These are phyloP conservation scores for Carettochelys insculpta DNA, from an alignment of 2,113 vertebrate genomes.

Conservation along the genomic window DNA sequence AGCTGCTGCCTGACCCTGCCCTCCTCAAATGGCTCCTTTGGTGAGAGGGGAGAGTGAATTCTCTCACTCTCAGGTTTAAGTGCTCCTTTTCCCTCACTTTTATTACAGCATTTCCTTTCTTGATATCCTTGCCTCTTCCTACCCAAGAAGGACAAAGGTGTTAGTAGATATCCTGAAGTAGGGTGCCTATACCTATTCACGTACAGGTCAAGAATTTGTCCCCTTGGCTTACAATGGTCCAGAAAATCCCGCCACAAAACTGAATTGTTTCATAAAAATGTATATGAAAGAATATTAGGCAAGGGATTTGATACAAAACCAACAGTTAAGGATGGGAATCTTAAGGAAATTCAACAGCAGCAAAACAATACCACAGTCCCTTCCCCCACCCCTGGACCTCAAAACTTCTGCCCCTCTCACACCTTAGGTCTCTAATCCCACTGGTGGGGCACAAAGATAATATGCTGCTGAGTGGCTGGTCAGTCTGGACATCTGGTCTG, in stretches of 20 bases:
- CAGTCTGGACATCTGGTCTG: not conserved
- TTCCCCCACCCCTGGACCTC: too few species aligned
- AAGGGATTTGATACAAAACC: not conserved
- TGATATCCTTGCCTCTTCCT: too few species aligned
- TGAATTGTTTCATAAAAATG: not conserved
- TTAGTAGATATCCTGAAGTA: not conserved
- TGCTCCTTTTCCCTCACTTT: too few species aligned
- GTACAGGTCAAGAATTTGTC: not conserved
- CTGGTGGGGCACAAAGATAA: not conserved
- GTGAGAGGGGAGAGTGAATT: too few species aligned
- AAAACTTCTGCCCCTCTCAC: not conserved
- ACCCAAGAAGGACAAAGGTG: not conserved
- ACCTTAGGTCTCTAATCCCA: not conserved
- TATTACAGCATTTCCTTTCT: too few species aligned
- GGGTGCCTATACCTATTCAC: not conserved
- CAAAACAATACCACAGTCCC: not conserved
- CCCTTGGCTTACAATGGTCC: not conserved
- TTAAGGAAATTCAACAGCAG: not conserved
- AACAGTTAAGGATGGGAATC: not conserved
- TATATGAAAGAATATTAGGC: not conserved
- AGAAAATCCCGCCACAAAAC: not conserved
- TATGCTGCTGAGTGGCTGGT: not conserved
- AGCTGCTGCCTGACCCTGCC: too few species aligned
- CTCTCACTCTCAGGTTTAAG: too few species aligned
- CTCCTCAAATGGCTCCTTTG: too few species aligned